Evolutionary conservation across 2,113 vertebrate genomes (phyloP), one percentile per base, ranked within the genome.

Genomic region (Triplophysa siluroides): DNA sequence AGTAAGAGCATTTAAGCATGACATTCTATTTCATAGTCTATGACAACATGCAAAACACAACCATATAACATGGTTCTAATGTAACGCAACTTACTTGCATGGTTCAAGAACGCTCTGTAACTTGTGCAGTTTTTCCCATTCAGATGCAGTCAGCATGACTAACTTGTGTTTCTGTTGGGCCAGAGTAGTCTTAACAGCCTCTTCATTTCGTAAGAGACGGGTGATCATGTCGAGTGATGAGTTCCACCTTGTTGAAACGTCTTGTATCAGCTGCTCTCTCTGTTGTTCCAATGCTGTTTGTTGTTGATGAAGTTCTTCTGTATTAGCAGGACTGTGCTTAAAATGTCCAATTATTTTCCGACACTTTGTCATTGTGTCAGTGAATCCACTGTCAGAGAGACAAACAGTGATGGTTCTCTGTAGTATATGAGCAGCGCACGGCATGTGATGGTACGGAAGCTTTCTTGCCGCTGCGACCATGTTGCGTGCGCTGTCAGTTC

Each of bases 371-470:
- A 81, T 33, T n/a, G 6, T 6, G 9, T 26, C 52, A 6, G 1
- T 21, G 9, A 81, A 81, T 4, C 24, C 73, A 21, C 65, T 70
- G n/a, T 76, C 73, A 33, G 8, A 11, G 13, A 81, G 73, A 24
- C 73, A 62, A 47, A 77, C 80, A 52, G 13, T 70, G 56, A 76
- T 33, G 61, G 13, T 63, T 24, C 61, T 16, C 61, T 63, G 61
- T 12, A 33, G 8, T 18, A 63, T 33, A 5, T 63, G 61, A 0
- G 56, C 64, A 58, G 64, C 50, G 50, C 78, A 80, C 0, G 62
- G 56, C 61, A 81, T 75, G 61, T 81, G 62, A 50, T 68, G 16
- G 16, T 60, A 78, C 1, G 14, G 16, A 21, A 78, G 64, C 5
- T 54, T 18, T 52, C 76, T 78, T 61, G 41, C 38, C 29, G 65